Evolutionary conservation across 1,140 invertebrate genomes (phyloP).

Genomic region (Drosophila prosaltans): DNA sequence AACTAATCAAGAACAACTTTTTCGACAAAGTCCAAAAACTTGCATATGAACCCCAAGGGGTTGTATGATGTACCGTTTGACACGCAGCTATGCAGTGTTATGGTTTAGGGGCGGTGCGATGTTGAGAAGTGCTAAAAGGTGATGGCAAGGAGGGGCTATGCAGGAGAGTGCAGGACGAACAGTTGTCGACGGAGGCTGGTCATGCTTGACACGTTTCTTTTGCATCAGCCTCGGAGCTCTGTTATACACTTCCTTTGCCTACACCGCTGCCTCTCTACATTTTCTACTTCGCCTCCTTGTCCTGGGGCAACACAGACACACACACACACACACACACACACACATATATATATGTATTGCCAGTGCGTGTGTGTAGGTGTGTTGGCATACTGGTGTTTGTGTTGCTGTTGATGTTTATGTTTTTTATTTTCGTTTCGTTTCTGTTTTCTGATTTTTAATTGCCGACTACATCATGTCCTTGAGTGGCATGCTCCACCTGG

Average conservation of each 20-base stretch:
- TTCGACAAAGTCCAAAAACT: slow-evolving; percentile 15
- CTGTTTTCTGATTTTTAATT: slow-evolving; percentile 52
- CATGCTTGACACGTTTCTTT: slow-evolving; percentile 21
- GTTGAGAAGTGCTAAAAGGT: too few relatives aligned
- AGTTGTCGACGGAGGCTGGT: neutral
- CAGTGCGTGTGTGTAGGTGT: slow-evolving; percentile 1
- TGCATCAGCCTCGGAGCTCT: slow-evolving; percentile 27
- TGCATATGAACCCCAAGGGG: slow-evolving; percentile 13
- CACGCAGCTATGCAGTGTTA: too few relatives aligned
- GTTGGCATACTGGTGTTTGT: neutral
- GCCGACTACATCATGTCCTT: slow-evolving; percentile 51
- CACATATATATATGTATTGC: neutral
- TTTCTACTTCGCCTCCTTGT: slow-evolving; percentile 5
- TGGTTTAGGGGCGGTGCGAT: too few relatives aligned
- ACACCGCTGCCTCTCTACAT: neutral
- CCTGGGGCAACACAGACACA: neutral
- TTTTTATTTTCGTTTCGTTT: slow-evolving; percentile 43
- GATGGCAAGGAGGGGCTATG: neutral
- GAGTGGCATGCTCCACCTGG: slow-evolving; percentile 12
- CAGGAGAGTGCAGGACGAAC: neutral
- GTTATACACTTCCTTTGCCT: neutral
- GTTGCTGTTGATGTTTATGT: slow-evolving; percentile 30
- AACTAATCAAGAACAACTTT: slow-evolving; percentile 18
- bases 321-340: neutral
- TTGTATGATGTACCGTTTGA: neutral